Evolutionary conservation across 2,113 vertebrate species (phyloP).

Genomic region (Mormoops blainvillei): DNA sequence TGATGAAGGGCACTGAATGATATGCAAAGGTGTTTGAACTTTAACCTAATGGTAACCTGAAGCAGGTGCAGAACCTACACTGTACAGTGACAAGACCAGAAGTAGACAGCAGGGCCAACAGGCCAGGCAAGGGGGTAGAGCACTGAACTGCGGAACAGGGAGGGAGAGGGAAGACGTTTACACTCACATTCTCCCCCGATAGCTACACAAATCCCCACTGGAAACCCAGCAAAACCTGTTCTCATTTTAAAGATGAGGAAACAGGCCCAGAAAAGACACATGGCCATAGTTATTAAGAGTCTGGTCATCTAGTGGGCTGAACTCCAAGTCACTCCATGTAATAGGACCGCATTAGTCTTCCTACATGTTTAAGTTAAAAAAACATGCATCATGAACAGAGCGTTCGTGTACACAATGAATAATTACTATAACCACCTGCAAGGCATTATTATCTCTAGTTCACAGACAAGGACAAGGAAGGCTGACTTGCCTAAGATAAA

Average conservation of each 20-base stretch:
- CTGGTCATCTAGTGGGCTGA: background rate
- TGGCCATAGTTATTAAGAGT: background rate
- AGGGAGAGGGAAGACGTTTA: background rate
- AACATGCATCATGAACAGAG: background rate
- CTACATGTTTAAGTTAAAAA: background rate
- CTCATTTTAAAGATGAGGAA: background rate
- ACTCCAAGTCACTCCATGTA: background rate
- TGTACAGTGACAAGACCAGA: background rate
- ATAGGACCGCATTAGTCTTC: background rate
- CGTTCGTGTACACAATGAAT: background rate
- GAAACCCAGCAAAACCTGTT: background rate
- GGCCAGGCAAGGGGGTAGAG: background rate
- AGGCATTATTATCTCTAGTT: background rate
- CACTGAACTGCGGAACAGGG: background rate
- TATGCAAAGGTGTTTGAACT: background rate
- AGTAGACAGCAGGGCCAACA: fast-evolving
- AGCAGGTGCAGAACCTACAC: background rate
- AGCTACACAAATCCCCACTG: background rate
- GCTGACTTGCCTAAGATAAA: background rate
- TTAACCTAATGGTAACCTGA: background rate
- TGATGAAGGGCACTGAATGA: background rate
- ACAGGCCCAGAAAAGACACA: background rate
- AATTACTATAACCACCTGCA: background rate
- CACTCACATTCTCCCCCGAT: background rate
- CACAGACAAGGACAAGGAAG: background rate